A percentile compares a stretch with the other conserved stretches of the same genome.
Evolutionary conservation across 2,797 vertebrate genomes (phyloP).

Genomic region (Pipistrellus pipistrellus): DNA sequence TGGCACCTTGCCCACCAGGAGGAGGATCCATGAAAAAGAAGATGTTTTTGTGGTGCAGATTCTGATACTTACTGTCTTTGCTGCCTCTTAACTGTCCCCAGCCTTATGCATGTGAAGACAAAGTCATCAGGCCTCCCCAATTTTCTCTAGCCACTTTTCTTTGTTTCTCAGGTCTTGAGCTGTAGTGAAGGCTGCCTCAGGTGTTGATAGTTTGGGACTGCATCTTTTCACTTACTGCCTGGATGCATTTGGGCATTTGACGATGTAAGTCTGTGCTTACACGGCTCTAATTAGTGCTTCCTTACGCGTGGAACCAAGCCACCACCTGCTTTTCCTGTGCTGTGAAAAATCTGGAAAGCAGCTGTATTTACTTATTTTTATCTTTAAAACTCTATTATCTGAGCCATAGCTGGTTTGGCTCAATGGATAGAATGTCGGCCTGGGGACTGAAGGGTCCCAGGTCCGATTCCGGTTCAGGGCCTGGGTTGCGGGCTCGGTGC

Average conservation of each 20-base stretch:
- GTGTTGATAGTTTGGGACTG: background rate
- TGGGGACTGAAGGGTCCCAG: too few species aligned
- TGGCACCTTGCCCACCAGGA: background rate
- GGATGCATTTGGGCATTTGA: conserved; percentile 47
- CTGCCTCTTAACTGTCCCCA: background rate
- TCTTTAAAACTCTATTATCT: conserved; percentile 47
- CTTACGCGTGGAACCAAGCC: conserved; percentile 59
- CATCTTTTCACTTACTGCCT: background rate
- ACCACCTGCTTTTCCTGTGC: conserved; percentile 72
- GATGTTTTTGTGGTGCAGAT: background rate
- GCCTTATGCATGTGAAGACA: background rate
- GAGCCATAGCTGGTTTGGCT: conserved; percentile 7
- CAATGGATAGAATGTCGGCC: too few species aligned
- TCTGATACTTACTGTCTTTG: background rate
- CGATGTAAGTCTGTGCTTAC: conserved; percentile 63
- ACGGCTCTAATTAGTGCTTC: conserved; percentile 67
- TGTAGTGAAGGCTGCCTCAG: background rate
- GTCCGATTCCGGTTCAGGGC: too few species aligned
- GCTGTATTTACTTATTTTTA: conserved; percentile 46
- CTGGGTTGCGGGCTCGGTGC: too few species aligned
- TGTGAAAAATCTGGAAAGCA: conserved; percentile 72
- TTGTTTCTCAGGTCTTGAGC: background rate
- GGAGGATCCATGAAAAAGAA: background rate
- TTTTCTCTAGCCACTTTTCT: background rate
- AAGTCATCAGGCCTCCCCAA: background rate